Conservation (phyloP, 2,888 invertebrate species). For the Scaptomyza cyrtandrae region DNA sequence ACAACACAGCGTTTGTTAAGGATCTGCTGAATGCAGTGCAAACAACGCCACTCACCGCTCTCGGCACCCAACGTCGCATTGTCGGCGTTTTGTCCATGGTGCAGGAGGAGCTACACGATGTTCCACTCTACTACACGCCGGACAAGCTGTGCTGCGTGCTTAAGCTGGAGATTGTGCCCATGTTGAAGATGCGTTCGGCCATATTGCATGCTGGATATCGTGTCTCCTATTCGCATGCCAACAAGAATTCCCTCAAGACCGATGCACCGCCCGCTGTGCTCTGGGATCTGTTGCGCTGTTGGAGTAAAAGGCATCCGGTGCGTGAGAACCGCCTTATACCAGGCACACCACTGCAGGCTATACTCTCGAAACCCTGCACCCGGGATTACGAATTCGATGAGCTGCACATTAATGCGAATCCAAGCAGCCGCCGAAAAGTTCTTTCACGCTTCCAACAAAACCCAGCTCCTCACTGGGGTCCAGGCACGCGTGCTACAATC, state of each 20-base stretch:
- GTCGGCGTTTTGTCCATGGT: constrained; percentile 92
- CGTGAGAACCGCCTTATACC: constrained; percentile 87
- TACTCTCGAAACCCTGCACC: constrained; percentile 86
- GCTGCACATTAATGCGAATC: constrained; percentile 89
- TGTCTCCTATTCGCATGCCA: constrained; percentile 96
- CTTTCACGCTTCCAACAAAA: constrained; percentile 93
- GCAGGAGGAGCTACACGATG: constrained; percentile 92
- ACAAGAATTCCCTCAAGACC: constrained; percentile 95
- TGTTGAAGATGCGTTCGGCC: constrained; percentile 91
- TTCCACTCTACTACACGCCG: constrained; percentile 94
- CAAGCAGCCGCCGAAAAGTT: constrained; percentile 89
- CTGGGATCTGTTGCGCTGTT: constrained; percentile 96
- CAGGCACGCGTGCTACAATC: constrained; percentile 91
- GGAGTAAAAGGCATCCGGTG: constrained; percentile 90
- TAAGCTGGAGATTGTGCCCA: constrained; percentile 89
- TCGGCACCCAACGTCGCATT: constrained; percentile 91
- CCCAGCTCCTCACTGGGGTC: constrained; percentile 95
- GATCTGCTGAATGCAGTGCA: constrained; percentile 87
- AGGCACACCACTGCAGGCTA: constrained; percentile 83
- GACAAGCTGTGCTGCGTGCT: constrained; percentile 91
- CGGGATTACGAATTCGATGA: constrained; percentile 85
- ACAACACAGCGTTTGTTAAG: constrained; percentile 91
- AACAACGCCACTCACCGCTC: constrained; percentile 79
- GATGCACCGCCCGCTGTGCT: constrained; percentile 93
- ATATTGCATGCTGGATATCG: constrained; percentile 94